Evolutionary conservation across 2,113 vertebrate genomes (phyloP).

Genomic region (Pseudorectes ferrugineus): DNA sequence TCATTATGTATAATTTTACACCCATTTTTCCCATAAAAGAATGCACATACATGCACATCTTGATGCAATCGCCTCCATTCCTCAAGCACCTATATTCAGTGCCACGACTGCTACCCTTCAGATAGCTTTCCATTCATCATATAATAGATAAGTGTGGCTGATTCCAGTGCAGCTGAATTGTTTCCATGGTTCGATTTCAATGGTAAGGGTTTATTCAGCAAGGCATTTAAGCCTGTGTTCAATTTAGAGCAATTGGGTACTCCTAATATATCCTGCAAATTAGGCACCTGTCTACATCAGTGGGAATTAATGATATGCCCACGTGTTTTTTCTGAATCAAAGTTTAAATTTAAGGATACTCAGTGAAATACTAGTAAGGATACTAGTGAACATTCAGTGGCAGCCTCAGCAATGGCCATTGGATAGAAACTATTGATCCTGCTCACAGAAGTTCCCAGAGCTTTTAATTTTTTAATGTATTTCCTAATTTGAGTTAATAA

Average conservation of each 20-base stretch:
- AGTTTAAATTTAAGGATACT: not conserved
- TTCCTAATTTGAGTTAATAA: not conserved
- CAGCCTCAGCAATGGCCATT: not conserved
- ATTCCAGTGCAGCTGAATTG: not conserved
- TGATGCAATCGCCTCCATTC: not conserved
- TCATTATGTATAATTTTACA: constrained; percentile 28
- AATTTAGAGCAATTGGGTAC: not conserved
- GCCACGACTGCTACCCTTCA: not conserved
- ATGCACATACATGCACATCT: not conserved
- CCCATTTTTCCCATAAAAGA: constrained; percentile 4
- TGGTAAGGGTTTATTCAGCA: constrained; percentile 4
- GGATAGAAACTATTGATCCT: not conserved
- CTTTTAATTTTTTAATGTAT: not conserved
- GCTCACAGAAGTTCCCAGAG: not conserved
- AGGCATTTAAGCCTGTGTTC: not conserved
- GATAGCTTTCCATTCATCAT: constrained; percentile 3
- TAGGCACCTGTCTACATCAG: not conserved
- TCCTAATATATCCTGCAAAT: not conserved
- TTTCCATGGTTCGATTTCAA: constrained; percentile 11
- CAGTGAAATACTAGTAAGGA: not conserved
- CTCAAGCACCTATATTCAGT: not conserved
- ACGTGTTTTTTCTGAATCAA: not conserved
- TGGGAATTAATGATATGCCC: not conserved
- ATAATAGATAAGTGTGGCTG: not conserved
- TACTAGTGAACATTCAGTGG: not conserved